Percentiles rank a stretch among this genome's conserved stretches.
phyloP scores from a whole-genome alignment of 2,797 vertebrate genomes.

The Notamacropus eugenii region DNA sequence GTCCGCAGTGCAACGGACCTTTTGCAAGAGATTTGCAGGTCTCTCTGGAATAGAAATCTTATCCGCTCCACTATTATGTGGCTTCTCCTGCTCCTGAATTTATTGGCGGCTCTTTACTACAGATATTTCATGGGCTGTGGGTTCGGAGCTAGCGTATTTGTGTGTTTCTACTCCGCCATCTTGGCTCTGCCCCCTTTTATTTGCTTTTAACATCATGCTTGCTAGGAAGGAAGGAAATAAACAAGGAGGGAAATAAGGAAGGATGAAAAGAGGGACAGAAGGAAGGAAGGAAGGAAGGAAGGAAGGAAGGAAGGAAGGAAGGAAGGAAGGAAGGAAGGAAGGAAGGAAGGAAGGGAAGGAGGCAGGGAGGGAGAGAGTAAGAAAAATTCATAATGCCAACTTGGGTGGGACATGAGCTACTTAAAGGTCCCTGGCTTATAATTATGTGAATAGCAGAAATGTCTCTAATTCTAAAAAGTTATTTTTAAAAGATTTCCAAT shows the following conservation, averaged over 20 bases:
- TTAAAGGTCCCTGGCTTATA: not conserved
- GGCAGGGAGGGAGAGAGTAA: too few relatives aligned
- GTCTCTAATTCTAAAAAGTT: not conserved
- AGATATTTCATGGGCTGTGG: too few relatives aligned
- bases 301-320: not conserved
- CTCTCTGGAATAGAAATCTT: too few relatives aligned
- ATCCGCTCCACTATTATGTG: too few relatives aligned
- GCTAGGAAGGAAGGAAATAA: not conserved
- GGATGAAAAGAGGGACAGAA: not conserved
- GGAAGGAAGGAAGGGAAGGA: not conserved
- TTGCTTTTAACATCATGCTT: not conserved
- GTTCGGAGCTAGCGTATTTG: too few relatives aligned
- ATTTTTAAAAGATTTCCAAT: not conserved
- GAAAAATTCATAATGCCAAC: not conserved
- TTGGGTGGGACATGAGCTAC: not conserved
- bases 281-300: not conserved
- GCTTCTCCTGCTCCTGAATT: too few relatives aligned
- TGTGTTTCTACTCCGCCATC: too few relatives aligned
- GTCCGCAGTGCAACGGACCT: too few relatives aligned
- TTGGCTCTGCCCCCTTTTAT: too few relatives aligned
- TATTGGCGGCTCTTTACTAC: too few relatives aligned
- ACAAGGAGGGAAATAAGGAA: not conserved
- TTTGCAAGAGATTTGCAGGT: too few relatives aligned
- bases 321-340: not conserved
- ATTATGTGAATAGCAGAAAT: not conserved